These are phyloP conservation scores for Meteorus sp. DNA, from an alignment of 1,140 invertebrate species.

Conservation along the genomic window DNA sequence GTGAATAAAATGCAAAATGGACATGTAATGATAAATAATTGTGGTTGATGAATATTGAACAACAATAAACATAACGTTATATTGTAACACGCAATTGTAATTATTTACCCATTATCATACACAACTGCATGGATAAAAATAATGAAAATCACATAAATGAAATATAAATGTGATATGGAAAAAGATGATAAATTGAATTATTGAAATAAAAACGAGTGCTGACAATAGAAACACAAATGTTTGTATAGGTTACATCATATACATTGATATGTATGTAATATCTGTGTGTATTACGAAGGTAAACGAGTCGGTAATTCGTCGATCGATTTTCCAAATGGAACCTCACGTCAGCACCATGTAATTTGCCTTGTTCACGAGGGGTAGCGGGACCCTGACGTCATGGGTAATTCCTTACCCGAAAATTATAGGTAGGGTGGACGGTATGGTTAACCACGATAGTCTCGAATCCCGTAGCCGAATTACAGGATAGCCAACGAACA, in stretches of 20 bases:
- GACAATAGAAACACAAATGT: too few relatives aligned
- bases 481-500: constrained; percentile 9
- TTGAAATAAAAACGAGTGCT: too few relatives aligned
- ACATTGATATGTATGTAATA: neutral
- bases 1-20: constrained; percentile 14
- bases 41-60: constrained; percentile 47
- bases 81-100: constrained; percentile 45
- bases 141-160: too few relatives aligned
- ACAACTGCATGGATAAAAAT: too few relatives aligned
- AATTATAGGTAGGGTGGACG: constrained; percentile 20
- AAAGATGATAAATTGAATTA: too few relatives aligned
- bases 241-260: too few relatives aligned
- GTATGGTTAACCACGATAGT: constrained; percentile 11
- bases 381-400: constrained; percentile 3
- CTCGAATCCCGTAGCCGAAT: neutral
- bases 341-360: constrained; percentile 7
- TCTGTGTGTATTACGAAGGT: neutral
- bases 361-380: constrained; percentile 13
- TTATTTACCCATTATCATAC: neutral
- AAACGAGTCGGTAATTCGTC: constrained; percentile 8
- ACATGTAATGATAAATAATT: constrained; percentile 36
- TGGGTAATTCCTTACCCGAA: constrained; percentile 23
- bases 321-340: constrained; percentile 8
- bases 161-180: too few relatives aligned
- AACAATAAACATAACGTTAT: constrained; percentile 53